Base-by-base conservation (phyloP, 1,140 invertebrate genomes). In the Brachionus manjavacas region DNA sequence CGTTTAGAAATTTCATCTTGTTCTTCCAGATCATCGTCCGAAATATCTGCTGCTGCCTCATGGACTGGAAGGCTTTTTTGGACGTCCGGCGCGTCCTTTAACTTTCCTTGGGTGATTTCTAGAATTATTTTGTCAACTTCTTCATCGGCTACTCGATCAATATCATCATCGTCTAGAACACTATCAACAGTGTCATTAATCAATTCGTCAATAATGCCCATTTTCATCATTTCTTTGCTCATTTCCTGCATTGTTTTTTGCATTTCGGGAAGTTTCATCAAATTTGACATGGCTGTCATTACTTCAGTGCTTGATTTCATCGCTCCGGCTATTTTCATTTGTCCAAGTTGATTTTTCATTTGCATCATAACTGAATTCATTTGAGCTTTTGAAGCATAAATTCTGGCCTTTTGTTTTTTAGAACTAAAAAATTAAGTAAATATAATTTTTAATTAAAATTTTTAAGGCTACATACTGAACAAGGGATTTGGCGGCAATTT, bases 151-250 rank as follows among this genome's bases (percentile, higher is more conserved):
- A 46, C 39, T 70, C n/a, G 39, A 16, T 84, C 81, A n/a, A 84
- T 46, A 23, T 84, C 81, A 43, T 68, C 81, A 28, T 84, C 64
- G 14, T 72, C 81, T n/a, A 84, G 35, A 16, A 49, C 81, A 84
- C 64, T 84, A 46, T 68, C 81, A 1, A 84, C 31, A 20, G 81
- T 70, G 0, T 84, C 81, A 43, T 43, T 72, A 12, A 84, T 84
- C 64, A 84, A n/a, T 41, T 84, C 81, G 1, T 84, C 81, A 23
- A 84, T 84, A 8, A 84, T 84, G 8, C 81, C 81, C 23, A 41
- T 41, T 70, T 84, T 84, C 81, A 84, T 84, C 81, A 84, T 84
- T 70, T 84, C 81, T 72, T 74, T 70, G 25, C 60, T 70, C 66
- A 84, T 70, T 20, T 84, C 81, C n/a, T 25, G 23, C 66, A 72